phyloP scores from a whole-genome alignment of 2,113 vertebrate species.

The Pyrgilauda ruficollis region DNA sequence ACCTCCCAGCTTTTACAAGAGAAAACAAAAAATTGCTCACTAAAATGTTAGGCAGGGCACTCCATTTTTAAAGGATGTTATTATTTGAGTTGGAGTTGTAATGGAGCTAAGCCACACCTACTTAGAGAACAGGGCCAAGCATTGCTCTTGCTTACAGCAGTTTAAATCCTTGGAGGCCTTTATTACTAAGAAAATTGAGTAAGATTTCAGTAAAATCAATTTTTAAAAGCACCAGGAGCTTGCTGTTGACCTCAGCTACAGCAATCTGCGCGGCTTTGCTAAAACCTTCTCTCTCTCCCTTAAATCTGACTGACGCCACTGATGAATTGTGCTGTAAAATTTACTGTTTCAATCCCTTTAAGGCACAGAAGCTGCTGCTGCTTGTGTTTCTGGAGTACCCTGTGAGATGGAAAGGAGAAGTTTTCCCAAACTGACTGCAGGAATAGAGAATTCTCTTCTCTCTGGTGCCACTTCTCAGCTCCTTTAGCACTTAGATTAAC shows the following conservation, averaged over 20 bases:
- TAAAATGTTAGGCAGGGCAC: background rate
- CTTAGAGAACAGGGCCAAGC: conserved; percentile 46
- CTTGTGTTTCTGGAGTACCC: conserved; percentile 25
- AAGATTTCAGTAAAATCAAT: conserved; percentile 76
- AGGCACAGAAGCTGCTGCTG: conserved; percentile 16
- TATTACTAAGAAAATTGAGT: conserved; percentile 69
- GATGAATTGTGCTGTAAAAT: conserved; percentile 69
- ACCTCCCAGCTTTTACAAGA: background rate
- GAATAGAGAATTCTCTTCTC: background rate
- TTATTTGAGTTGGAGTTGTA: conserved; percentile 44
- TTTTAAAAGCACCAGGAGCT: conserved; percentile 73
- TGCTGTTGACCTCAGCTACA: conserved; percentile 66
- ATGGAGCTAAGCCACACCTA: conserved; percentile 15
- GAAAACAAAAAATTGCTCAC: background rate
- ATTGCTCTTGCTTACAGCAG: conserved; percentile 49
- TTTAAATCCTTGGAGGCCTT: conserved; percentile 54
- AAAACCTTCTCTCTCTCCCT: conserved; percentile 55
- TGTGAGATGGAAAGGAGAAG: background rate
- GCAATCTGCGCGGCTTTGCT: conserved; percentile 68
- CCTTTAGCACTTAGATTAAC: background rate
- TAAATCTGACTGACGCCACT: conserved; percentile 61
- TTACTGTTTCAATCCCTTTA: conserved; percentile 18
- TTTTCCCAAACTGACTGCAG: background rate
- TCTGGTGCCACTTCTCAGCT: background rate
- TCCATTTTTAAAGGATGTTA: conserved; percentile 31